Evolutionary conservation across 2,888 invertebrate species (phyloP).

Genomic region (Tholera decimalis): DNA sequence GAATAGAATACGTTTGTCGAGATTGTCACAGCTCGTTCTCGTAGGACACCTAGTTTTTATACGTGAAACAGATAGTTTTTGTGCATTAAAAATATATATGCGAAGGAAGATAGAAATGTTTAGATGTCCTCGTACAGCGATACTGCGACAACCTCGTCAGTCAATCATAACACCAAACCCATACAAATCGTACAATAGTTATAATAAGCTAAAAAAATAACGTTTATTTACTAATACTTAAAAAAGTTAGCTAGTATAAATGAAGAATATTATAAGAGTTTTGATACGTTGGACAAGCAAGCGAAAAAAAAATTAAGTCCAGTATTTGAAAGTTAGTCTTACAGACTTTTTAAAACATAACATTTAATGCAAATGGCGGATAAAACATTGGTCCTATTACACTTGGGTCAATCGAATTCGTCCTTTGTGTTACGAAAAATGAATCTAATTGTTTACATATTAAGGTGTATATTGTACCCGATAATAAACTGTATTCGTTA

Average conservation of each 20-base stretch:
- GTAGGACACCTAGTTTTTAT: conserved; percentile 56
- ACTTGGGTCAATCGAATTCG: conserved; percentile 45
- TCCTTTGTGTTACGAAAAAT: conserved; percentile 51
- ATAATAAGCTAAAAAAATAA: conserved; percentile 61
- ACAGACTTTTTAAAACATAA: conserved; percentile 48
- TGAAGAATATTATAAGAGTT: conserved; percentile 77
- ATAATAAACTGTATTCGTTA: conserved; percentile 76
- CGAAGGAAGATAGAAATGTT: conserved; percentile 18
- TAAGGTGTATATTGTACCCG: conserved; percentile 72
- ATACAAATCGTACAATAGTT: conserved; percentile 52
- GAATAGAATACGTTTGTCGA: conserved; percentile 42
- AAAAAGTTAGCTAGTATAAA: conserved; percentile 81
- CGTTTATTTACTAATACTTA: conserved; percentile 68
- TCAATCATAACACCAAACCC: conserved; percentile 67
- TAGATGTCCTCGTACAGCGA: conserved; percentile 25
- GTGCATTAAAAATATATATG: conserved; percentile 33
- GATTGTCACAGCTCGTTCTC: conserved; percentile 49
- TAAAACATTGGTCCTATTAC: conserved; percentile 38
- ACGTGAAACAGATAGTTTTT: conserved; percentile 44
- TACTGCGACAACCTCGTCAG: conserved; percentile 46
- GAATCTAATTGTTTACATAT: conserved; percentile 64
- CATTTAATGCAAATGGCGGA: conserved; percentile 40
- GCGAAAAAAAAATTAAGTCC: conserved; percentile 72
- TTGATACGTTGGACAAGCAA: conserved; percentile 82
- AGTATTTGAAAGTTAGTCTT: conserved; percentile 63